Conservation (phyloP, 2,797 vertebrate species). For the Ispidina picta region DNA sequence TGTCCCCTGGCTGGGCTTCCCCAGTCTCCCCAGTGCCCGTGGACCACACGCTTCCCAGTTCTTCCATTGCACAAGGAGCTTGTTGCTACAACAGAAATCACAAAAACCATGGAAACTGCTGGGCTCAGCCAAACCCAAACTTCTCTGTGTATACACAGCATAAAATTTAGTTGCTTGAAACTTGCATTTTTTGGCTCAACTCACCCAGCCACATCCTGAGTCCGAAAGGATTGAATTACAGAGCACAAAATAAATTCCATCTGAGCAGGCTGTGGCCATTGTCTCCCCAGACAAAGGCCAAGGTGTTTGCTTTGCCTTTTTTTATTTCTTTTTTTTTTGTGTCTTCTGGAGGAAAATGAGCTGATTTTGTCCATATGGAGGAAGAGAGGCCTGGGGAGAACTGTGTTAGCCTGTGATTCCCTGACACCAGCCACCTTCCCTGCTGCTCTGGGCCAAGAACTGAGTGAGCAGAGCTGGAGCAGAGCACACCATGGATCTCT, state of each 20-base stretch:
- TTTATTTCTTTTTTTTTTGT: no score
- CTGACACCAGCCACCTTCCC: not conserved
- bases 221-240: constrained; percentile 44
- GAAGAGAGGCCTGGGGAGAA: not conserved
- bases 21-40: not conserved
- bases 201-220: constrained; percentile 66
- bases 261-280: not conserved
- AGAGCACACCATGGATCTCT: not conserved
- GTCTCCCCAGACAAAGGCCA: not conserved
- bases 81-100: constrained; percentile 33
- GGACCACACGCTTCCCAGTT: not conserved
- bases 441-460: not conserved
- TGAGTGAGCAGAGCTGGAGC: not conserved
- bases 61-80: constrained; percentile 4
- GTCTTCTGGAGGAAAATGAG: not conserved
- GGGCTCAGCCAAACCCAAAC: constrained; percentile 44
- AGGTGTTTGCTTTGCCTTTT: constrained; percentile 18
- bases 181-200: constrained; percentile 61
- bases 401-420: accelerated
- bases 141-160: constrained; percentile 15
- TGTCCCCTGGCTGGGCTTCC: not conserved
- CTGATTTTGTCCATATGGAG: not conserved
- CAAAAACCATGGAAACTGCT: constrained; percentile 27
- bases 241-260: constrained; percentile 64
- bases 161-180: constrained; percentile 51